A percentile compares a stretch with the other conserved stretches of the same genome.
Evolutionary conservation across 2,113 vertebrate species (phyloP).

Genomic region (Aramus guarauna): DNA sequence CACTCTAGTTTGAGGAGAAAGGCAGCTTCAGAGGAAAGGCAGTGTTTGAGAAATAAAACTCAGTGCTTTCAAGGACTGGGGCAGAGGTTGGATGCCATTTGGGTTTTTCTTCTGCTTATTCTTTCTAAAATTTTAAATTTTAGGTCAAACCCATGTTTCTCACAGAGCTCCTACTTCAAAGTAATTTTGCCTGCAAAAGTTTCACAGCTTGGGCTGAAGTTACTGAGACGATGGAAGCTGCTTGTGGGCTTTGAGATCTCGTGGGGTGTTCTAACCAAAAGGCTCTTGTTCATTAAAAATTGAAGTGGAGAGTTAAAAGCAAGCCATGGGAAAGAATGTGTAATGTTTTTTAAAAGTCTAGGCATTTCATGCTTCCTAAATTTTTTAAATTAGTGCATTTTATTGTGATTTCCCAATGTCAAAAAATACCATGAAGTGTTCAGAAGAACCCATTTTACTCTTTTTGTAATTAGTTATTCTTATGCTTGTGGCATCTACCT

Average conservation of each 20-base stretch:
- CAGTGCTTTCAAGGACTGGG: neutral
- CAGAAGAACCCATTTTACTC: neutral
- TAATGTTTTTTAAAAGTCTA: neutral
- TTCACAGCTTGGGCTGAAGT: slow-evolving; percentile 6
- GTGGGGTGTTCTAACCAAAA: neutral
- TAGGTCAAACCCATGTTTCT: neutral
- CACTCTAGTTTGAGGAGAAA: neutral
- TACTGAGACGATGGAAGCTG: neutral
- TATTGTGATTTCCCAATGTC: neutral
- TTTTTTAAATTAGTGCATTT: neutral
- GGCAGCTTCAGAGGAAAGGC: neutral
- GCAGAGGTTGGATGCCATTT: neutral
- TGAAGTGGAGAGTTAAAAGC: slow-evolving; percentile 6
- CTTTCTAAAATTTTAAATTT: neutral
- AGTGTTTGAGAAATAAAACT: neutral
- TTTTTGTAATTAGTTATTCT: neutral
- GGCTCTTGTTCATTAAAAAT: neutral
- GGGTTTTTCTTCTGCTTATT: neutral
- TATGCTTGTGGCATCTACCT: neutral
- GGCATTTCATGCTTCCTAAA: neutral
- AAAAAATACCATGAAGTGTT: neutral
- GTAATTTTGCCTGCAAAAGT: neutral
- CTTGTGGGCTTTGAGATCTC: neutral
- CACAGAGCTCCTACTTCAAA: slow-evolving; percentile 24
- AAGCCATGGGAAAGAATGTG: neutral